A percentile compares a stretch with the other conserved stretches of the same genome.
These are phyloP conservation scores for Drosophila willistoni DNA, from an alignment of 1,140 invertebrate species.

Conservation along the genomic window DNA sequence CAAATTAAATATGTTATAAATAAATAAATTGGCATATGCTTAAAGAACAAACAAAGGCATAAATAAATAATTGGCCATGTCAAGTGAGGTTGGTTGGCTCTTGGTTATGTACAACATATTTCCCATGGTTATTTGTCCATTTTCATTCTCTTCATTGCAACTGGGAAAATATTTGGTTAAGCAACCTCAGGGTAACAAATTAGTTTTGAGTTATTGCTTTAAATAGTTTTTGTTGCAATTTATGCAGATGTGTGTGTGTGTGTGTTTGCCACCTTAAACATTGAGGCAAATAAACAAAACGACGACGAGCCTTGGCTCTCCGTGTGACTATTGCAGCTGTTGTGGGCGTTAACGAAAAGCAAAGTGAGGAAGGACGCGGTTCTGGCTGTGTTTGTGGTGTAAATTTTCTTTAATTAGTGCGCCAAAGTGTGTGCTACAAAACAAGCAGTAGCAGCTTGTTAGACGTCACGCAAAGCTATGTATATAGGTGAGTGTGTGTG, in stretches of 20 bases:
- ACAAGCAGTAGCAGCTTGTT: slow-evolving; percentile 12
- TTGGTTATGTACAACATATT: slow-evolving; percentile 6
- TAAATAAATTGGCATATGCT: slow-evolving; percentile 43
- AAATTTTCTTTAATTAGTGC: slow-evolving; percentile 69
- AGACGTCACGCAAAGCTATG: slow-evolving; percentile 17
- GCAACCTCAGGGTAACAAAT: slow-evolving; percentile 30
- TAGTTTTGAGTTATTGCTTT: slow-evolving; percentile 36
- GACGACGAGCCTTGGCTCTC: neutral
- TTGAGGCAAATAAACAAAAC: slow-evolving; percentile 20
- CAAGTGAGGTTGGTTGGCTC: slow-evolving; percentile 1
- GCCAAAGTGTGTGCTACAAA: slow-evolving; percentile 31
- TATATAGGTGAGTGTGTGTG: neutral
- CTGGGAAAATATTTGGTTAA: slow-evolving; percentile 31
- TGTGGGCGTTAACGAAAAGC: neutral
- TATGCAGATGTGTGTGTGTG: slow-evolving; percentile 56
- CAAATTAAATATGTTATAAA: slow-evolving; percentile 63
- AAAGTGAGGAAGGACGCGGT: neutral
- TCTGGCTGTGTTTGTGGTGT: slow-evolving; percentile 40
- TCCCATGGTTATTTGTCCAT: slow-evolving; percentile 10
- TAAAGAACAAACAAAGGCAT: slow-evolving; percentile 22
- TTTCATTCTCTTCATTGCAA: slow-evolving; percentile 15
- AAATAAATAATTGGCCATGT: slow-evolving; percentile 46
- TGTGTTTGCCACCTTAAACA: slow-evolving; percentile 34
- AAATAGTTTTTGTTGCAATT: slow-evolving; percentile 55
- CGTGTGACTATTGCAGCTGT: neutral